Evolutionary conservation across 2,888 invertebrate species (phyloP).

Genomic region (Nemoura dubitans): DNA sequence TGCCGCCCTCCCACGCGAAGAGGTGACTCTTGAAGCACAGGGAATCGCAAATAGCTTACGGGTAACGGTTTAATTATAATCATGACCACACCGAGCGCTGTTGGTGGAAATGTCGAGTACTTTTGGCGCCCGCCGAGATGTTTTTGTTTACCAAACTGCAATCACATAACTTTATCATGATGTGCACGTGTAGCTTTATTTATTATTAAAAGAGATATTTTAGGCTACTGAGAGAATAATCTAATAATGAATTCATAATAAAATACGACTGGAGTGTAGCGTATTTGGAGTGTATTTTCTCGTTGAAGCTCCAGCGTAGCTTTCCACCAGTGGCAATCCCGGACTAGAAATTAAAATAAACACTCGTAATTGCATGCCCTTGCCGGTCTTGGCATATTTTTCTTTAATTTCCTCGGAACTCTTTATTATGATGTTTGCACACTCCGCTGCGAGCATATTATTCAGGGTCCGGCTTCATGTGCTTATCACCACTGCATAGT

Average conservation of each 20-base stretch:
- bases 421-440: background rate
- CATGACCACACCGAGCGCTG: too few species aligned
- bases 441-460: background rate
- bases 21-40: too few species aligned
- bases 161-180: background rate
- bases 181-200: too few species aligned
- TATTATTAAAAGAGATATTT: background rate
- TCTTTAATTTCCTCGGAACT: conserved; percentile 16
- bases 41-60: too few species aligned
- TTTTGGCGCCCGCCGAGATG: too few species aligned
- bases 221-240: background rate
- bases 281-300: background rate
- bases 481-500: too few species aligned
- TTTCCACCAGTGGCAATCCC: background rate
- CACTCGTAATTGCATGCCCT: background rate
- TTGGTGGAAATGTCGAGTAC: too few species aligned
- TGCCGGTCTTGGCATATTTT: background rate
- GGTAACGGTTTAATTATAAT: too few species aligned
- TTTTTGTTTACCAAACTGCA: too few species aligned
- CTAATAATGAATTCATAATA: conserved; percentile 27
- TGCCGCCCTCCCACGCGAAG: too few species aligned
- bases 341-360: conserved; percentile 10
- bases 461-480: too few species aligned
- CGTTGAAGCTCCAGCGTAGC: background rate
- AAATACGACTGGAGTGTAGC: background rate